Evolutionary conservation across 2,113 vertebrate species (phyloP), one percentile per base, ranked within the genome.

Genomic region (Lutjanus erythropterus): DNA sequence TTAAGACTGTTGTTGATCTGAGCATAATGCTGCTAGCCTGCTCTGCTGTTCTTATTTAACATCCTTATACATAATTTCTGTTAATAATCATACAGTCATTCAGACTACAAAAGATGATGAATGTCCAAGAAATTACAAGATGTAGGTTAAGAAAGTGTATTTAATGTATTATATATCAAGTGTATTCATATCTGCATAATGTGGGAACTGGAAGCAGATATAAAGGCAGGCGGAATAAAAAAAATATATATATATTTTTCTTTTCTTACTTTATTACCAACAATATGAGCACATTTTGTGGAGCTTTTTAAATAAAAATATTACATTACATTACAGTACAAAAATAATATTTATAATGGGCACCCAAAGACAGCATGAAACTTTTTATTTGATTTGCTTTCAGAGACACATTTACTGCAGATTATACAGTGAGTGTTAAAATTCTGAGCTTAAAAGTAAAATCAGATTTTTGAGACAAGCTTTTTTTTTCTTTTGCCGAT

Each of bases 341-440:
- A 44, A 65, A n/a, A 2, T 39, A 27, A 1, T n/a, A 23, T 59
- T 59, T 46, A 16, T 1, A 46, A 58, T 31, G 19, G 0, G 5
- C 2, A 11, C 6, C 2, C 10, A n/a, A 16, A 8, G 10, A n/a
- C n/a, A 8, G 10, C 7, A 2, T 4, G 11, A 3, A 2, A 1
- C 10, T 47, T 69, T 39, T 19, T 5, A 50, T 66, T 59, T 42
- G 14, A 39, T 46, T 31, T 46, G 21, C 12, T 58, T 56, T 49
- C 11, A 25, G 1, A 59, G 55, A 55, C 10, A 62, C 6, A 41
- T 65, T 39, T 2, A 52, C 27, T 16, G 6, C 49, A 53, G 21
- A 41, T 59, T 41, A 1, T 27, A 55, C 9, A 61, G 4, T n/a
- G 11, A 27, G 4, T 49, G 5, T 4, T 10, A 0, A 9, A 65